Base-by-base conservation (phyloP, 64 coral and sea anemone genomes). In the Actinia tenebrosa region DNA sequence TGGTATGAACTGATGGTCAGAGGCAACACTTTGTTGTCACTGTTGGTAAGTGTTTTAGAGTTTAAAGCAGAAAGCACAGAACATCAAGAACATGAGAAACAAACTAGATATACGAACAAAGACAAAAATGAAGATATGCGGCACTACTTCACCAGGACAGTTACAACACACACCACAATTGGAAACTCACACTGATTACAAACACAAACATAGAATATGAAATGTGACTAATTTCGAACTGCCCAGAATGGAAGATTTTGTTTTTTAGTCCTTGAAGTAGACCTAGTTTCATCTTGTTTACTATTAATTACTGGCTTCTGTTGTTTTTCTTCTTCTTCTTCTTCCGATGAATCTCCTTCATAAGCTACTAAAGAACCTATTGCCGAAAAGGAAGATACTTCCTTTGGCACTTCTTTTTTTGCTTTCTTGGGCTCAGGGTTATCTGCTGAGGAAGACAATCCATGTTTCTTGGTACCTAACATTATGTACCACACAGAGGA, bases 181-280 rank as follows among this genome's bases (percentile, higher is more conserved):
- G 13, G 11, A 75, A 9, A 75, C 25, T 75, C 15, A 42, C 69
- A 50, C 18, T 50, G 46, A 81, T 17, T 52, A 16, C 15, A 45
- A 47, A 22, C 79, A 81, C 18, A 79, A 11, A 44, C 30, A 45
- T 10, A 79, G 77, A 18, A 5, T 37, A 16, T 44, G 42, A 37
- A 79, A 79, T 13, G 77, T 43, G 77, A 81, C 22, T 83, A 91
- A 11, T 77, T 69, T 23, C 85, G 45, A 37, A 92, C 85, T 16
- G 90, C 90, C 90, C 90, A 92, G 78, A 92, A 92, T 18, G 90
- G 90, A 18, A 87, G 61, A 19, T 44, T 87, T 44, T 85, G 83
- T 64, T 81, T 26, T 16, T 53, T 81, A 53, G 79, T 45, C 16
- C 50, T 81, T 20, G 79, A 37, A 10, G 87, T 20, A 6, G 77